Percentiles rank a stretch among this genome's conserved stretches.
Evolutionary conservation across 1,140 invertebrate genomes (phyloP).

Genomic region (Harpegnathos saltator): DNA sequence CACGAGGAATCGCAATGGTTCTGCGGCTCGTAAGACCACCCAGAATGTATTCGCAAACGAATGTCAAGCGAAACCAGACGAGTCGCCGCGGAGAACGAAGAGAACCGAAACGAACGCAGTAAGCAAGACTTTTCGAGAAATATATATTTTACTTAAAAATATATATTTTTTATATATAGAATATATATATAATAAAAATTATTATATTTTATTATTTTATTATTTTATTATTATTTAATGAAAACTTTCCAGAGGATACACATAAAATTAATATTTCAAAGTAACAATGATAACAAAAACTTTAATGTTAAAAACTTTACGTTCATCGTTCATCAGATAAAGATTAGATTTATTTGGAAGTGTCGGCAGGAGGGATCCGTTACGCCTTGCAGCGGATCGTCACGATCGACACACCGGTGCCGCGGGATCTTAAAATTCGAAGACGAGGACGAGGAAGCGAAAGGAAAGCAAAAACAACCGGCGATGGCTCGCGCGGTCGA

Average conservation of each 20-base stretch:
- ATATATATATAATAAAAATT: too few relatives aligned
- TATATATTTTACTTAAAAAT: too few relatives aligned
- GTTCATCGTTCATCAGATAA: too few relatives aligned
- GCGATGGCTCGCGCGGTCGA: not conserved
- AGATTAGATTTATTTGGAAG: too few relatives aligned
- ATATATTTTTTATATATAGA: too few relatives aligned
- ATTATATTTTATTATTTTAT: too few relatives aligned
- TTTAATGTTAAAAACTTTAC: too few relatives aligned
- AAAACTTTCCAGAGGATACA: too few relatives aligned
- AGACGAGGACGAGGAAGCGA: not conserved
- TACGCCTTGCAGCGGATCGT: constrained; percentile 24
- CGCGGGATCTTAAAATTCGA: constrained; percentile 50
- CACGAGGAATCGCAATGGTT: not conserved
- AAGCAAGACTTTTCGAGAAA: not conserved
- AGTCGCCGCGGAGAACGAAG: not conserved
- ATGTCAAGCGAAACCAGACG: not conserved
- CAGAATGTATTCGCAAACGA: not conserved
- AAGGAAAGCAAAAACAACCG: not conserved
- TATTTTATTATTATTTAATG: too few relatives aligned
- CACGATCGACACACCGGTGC: constrained; percentile 38
- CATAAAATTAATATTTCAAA: too few relatives aligned
- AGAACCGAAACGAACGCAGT: not conserved
- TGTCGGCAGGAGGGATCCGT: not conserved
- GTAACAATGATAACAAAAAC: too few relatives aligned
- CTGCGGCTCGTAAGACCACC: too few relatives aligned